phyloP scores from a whole-genome alignment of 2,888 invertebrate genomes.

The Alloscopus bannaensis region DNA sequence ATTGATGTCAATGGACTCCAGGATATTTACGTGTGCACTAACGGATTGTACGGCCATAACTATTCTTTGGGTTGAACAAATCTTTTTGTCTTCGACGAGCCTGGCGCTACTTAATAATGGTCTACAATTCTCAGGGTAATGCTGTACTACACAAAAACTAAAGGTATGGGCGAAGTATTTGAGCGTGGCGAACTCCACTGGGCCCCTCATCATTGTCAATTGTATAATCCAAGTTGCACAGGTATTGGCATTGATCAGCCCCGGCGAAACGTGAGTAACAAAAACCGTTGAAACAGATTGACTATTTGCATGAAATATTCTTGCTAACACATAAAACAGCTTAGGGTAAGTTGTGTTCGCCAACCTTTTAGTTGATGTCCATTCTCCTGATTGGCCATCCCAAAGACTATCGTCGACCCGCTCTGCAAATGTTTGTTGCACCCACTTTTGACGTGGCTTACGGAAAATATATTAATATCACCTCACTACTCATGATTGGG shows the following conservation, averaged over 20 bases:
- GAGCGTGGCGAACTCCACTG: slow-evolving; percentile 54
- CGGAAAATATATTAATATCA: slow-evolving; percentile 25
- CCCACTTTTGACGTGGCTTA: slow-evolving; percentile 32
- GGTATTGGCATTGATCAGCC: slow-evolving; percentile 1
- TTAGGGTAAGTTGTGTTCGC: no score
- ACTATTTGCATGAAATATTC: background rate
- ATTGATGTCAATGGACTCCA: slow-evolving; percentile 23
- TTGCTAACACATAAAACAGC: no score
- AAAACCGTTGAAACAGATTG: no score
- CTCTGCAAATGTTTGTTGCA: slow-evolving; percentile 53
- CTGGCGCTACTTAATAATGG: no score
- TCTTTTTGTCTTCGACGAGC: background rate
- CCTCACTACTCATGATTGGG: slow-evolving; percentile 43
- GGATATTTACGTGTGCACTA: slow-evolving; percentile 60
- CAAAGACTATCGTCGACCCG: slow-evolving; percentile 48
- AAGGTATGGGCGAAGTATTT: slow-evolving; percentile 30
- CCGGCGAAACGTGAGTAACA: slow-evolving; percentile 24
- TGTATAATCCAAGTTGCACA: slow-evolving; percentile 44
- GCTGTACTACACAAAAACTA: slow-evolving; percentile 52
- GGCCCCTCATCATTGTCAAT: slow-evolving; percentile 47
- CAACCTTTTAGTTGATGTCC: slow-evolving; percentile 40
- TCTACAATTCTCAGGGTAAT: slow-evolving; percentile 33
- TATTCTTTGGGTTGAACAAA: no score
- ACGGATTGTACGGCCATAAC: slow-evolving; percentile 59
- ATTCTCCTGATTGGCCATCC: slow-evolving; percentile 56